Evolutionary conservation across 1,140 invertebrate species (phyloP), one percentile per base, ranked within the genome.

Genomic region (Bombus superbus): DNA sequence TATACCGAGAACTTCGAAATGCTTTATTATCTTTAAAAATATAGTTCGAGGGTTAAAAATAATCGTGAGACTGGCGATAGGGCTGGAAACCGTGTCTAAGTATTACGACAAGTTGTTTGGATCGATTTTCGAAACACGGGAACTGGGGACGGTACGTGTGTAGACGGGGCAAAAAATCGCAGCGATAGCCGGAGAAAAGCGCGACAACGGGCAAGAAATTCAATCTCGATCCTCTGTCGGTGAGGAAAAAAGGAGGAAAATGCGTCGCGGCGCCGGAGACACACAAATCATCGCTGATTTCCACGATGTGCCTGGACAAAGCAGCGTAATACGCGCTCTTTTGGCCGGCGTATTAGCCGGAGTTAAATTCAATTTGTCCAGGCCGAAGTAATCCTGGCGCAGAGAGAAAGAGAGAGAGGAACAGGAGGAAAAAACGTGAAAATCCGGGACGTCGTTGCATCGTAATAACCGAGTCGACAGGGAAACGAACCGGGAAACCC

Each of bases 301-400:
- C 78, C 88, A 59, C 78, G 83, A 75, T 80, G 86, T 76, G 59
- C 59, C 59, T 3, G 78, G 84, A 85, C 79, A 85, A 85, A 85
- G 79, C 84, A 62, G 71, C 71, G 77, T 74, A 81, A 85, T 75
- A 77, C 79, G 83, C 87, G 79, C 88, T 89, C 88, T 88, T 89
- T 83, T 73, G 66, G 81, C 75, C 47, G 64, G 53, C 66, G 80
- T 89, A 89, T 89, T 89, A 89, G 88, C 84, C 53, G 32, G 77
- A 83, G 80, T 89, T 89, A 89, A 90, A 90, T 90, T 88, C 86
- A 90, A 90, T 90, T 90, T 88, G 88, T 83, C 76, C 82, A 59
- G 81, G 57, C 40, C 77, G 83, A 86, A 81, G 71, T 76, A 81
- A 68, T 75, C 72, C 71, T 66, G 47, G 64, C 38, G n/a, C 35